Evolutionary conservation across 2,888 invertebrate species (phyloP), one percentile per base, ranked within the genome.

Genomic region (Argyra leucocephala): DNA sequence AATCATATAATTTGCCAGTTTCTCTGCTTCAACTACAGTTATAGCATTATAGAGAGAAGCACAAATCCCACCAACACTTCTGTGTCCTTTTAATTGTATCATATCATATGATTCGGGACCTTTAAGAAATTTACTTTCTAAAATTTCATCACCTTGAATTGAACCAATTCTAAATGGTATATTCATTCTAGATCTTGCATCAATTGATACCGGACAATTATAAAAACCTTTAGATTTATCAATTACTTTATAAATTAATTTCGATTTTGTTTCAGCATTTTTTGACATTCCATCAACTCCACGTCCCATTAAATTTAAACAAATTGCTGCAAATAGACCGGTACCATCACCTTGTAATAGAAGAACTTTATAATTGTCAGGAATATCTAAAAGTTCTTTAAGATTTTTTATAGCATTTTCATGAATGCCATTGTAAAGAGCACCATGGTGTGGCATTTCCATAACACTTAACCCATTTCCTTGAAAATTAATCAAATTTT

Each of bases 41-140:
- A 98, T 86, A 0, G 98, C 97, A 74, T 99, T 99, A 82, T 97
- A 99, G 3, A 97, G 83, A 0, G 97, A 97, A 3, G 92, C 96
- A 63, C 98, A 85, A 66, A 99, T 92, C 37, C 99, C 98, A 57
- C 98, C 98, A 61, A 98, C 96, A 59, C 88, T 88, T 74, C 94
- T 89, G 81, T 98, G 98, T 65, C 98, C 99, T 80, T 98, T 97
- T 36, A 97, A 81, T 74, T 94, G 93, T 68, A 93, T 85, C 84
- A 96, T 89, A 62, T 87, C 86, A 22, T 83, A 79, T 61, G 86
- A 84, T 71, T 88, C 87, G 15, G 97, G 93, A 65, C 90, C 89
- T 67, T 88, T 84, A 57, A 98, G 76, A 74, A 99, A 99, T 71
- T 88, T 84, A 72, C 89, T 89, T 78, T 98, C 97, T 63, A 96